These are phyloP conservation scores for Lordiphosa stackelbergi DNA, from an alignment of 1,140 invertebrate genomes.

Conservation along the genomic window DNA sequence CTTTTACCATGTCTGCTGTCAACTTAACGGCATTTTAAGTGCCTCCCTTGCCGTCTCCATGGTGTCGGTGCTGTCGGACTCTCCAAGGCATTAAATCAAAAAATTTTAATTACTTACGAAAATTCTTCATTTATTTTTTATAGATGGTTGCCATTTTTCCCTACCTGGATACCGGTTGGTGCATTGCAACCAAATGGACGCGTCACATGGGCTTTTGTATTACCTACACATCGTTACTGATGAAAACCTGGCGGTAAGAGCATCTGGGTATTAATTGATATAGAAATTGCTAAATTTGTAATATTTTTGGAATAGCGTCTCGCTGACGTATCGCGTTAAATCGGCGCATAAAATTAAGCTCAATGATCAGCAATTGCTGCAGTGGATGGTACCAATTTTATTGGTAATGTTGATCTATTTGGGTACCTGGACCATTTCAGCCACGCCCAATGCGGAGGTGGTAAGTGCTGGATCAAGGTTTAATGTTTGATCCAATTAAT, in stretches of 20 bases:
- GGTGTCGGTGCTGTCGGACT: no score
- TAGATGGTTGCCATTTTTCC: constrained; percentile 95
- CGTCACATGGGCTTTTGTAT: constrained; percentile 93
- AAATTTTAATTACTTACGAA: not conserved
- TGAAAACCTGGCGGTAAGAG: constrained; percentile 93
- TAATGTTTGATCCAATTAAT: no score
- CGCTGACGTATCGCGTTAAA: constrained; percentile 94
- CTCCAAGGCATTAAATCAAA: not conserved
- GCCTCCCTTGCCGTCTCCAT: no score
- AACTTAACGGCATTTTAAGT: no score
- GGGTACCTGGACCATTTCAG: constrained; percentile 91
- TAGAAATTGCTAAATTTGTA: not conserved
- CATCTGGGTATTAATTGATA: not conserved
- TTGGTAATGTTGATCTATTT: constrained; percentile 92
- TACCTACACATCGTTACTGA: constrained; percentile 92
- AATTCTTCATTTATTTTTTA: not conserved
- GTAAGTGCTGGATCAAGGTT: constrained; percentile 70
- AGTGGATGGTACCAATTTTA: constrained; percentile 93
- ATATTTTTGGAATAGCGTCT: constrained; percentile 82
- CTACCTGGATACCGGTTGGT: constrained; percentile 87
- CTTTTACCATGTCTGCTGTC: no score
- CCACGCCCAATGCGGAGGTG: constrained; percentile 86
- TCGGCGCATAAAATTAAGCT: constrained; percentile 94
- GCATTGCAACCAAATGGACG: constrained; percentile 93
- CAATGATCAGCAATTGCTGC: constrained; percentile 92